phyloP scores from a whole-genome alignment of 2,888 invertebrate species.

The Doris montereyensis region DNA sequence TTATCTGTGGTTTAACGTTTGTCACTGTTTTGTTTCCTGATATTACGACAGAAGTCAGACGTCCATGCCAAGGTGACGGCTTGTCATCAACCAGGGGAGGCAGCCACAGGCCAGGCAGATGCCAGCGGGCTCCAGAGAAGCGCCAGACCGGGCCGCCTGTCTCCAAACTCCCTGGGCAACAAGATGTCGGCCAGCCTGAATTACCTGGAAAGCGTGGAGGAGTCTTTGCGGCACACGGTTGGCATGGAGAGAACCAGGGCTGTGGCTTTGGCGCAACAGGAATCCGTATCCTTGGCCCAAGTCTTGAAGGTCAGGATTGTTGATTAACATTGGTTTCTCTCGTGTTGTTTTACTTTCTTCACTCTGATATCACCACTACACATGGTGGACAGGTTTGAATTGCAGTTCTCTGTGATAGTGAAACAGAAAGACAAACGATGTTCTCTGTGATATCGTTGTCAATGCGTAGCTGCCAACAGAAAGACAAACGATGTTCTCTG shows the following conservation, averaged over 20 bases:
- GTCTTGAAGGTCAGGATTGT: slow-evolving; percentile 65
- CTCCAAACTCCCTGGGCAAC: slow-evolving; percentile 76
- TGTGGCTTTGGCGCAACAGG: slow-evolving; percentile 71
- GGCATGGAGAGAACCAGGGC: slow-evolving; percentile 76
- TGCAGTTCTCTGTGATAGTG: neutral
- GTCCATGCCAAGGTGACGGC: too few relatives aligned
- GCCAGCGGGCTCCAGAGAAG: too few relatives aligned
- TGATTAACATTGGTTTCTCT: neutral
- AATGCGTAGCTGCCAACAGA: too few relatives aligned
- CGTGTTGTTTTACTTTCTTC: neutral
- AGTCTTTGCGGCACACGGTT: slow-evolving; percentile 77
- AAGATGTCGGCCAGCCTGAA: slow-evolving; percentile 79
- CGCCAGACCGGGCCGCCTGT: slow-evolving; percentile 39
- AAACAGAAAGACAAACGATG: too few relatives aligned
- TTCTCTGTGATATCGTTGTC: too few relatives aligned
- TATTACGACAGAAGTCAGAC: too few relatives aligned
- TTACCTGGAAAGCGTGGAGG: slow-evolving; percentile 78
- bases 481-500: too few relatives aligned
- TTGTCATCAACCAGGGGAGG: too few relatives aligned
- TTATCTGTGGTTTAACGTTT: too few relatives aligned
- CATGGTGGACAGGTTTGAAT: neutral
- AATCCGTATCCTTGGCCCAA: slow-evolving; percentile 71
- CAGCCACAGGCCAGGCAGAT: too few relatives aligned
- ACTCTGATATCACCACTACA: neutral
- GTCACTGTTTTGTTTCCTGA: too few relatives aligned